Conservation (phyloP, 2,113 vertebrate species). For the Hoplias malabaricus region DNA sequence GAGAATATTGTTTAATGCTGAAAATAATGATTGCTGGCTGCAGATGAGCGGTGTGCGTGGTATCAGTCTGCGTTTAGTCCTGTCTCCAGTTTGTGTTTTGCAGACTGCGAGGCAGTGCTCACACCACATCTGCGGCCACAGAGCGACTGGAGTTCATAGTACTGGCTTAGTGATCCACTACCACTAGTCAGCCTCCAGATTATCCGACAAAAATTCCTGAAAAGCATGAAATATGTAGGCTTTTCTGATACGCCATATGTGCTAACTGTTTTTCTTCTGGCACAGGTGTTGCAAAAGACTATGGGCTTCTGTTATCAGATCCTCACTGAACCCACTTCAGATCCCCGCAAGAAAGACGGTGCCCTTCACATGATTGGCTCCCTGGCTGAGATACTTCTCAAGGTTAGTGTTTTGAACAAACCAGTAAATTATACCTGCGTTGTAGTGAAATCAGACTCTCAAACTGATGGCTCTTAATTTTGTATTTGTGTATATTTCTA, state of each 20-base stretch:
- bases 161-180: slow-evolving; percentile 70
- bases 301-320: slow-evolving; percentile 99
- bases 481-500: background rate
- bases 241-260: background rate
- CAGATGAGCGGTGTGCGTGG: slow-evolving; percentile 63
- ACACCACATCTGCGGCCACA: slow-evolving; percentile 72
- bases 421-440: background rate
- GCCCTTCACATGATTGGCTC: slow-evolving; percentile 99
- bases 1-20: background rate
- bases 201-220: slow-evolving; percentile 68
- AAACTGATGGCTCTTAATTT: background rate
- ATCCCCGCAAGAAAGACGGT: slow-evolving; percentile 97
- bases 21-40: slow-evolving; percentile 23
- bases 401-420: slow-evolving; percentile 71
- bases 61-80: slow-evolving; percentile 68
- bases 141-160: slow-evolving; percentile 77
- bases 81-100: slow-evolving; percentile 69
- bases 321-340: slow-evolving; percentile 87
- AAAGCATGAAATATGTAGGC: background rate
- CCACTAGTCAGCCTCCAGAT: slow-evolving; percentile 75
- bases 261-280: slow-evolving; percentile 11
- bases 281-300: slow-evolving; percentile 93
- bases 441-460: too few species aligned
- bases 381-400: slow-evolving; percentile 94
- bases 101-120: slow-evolving; percentile 65